A percentile compares a stretch with the other conserved stretches of the same genome.
These are phyloP conservation scores for Sycophila texana DNA, from an alignment of 2,888 invertebrate species.

Conservation along the genomic window DNA sequence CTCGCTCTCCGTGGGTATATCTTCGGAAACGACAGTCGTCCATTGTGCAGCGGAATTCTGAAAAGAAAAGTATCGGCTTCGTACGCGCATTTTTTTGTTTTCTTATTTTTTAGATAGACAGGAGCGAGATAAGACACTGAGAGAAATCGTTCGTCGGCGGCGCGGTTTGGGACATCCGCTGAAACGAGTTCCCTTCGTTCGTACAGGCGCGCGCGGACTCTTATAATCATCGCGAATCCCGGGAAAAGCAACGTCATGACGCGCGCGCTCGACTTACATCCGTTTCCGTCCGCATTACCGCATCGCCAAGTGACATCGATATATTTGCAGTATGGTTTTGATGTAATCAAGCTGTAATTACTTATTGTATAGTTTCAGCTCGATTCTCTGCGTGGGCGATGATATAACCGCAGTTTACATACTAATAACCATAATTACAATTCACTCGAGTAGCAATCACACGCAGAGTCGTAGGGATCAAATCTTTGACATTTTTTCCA, in stretches of 20 bases:
- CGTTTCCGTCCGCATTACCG: constrained; percentile 33
- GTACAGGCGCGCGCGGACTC: neutral
- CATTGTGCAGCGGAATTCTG: no score
- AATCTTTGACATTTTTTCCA: no score
- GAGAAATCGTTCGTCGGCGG: neutral
- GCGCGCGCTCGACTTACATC: constrained; percentile 23
- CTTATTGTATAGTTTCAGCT: neutral
- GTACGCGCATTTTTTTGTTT: neutral
- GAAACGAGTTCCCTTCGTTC: constrained; percentile 9
- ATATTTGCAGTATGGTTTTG: constrained; percentile 22
- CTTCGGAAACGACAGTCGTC: neutral
- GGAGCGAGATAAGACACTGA: neutral
- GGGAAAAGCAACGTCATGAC: constrained; percentile 28
- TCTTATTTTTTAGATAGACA: neutral
- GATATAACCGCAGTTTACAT: neutral
- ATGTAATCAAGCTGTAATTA: neutral
- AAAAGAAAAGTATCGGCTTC: neutral
- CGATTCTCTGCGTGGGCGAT: neutral
- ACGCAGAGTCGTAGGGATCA: no score
- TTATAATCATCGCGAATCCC: constrained; percentile 32
- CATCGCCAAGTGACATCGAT: constrained; percentile 21
- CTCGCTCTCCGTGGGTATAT: neutral
- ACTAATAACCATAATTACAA: no score
- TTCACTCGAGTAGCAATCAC: no score
- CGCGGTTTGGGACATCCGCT: constrained; percentile 12